A percentile compares a stretch with the other conserved stretches of the same genome.
phyloP scores from a whole-genome alignment of 2,113 vertebrate genomes.

The Chaenocephalus aceratus region DNA sequence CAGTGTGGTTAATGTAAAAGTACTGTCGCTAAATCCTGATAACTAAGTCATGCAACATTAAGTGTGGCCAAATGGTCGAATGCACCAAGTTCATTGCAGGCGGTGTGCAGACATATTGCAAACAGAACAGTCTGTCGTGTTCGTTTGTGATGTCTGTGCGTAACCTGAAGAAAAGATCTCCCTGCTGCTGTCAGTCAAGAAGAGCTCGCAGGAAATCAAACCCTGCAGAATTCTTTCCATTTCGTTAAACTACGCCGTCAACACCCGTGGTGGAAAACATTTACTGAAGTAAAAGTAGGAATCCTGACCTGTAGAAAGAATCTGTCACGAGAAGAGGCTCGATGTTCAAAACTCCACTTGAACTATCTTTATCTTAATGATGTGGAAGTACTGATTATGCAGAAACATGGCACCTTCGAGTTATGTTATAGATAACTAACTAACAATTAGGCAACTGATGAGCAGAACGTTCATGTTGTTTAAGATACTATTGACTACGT shows the following conservation, averaged over 20 bases:
- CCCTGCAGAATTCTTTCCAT: constrained; percentile 9
- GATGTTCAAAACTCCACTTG: not conserved
- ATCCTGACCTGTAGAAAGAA: not conserved
- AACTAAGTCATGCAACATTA: not conserved
- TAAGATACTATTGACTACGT: not conserved
- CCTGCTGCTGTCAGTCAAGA: constrained; percentile 74
- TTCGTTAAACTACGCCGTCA: not conserved
- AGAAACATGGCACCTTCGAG: not conserved
- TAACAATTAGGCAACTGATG: too few relatives aligned
- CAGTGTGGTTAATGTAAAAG: not conserved
- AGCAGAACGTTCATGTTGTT: not conserved
- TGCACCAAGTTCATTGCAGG: constrained; percentile 26
- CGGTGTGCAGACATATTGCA: constrained; percentile 49
- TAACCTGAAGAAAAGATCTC: constrained; percentile 54
- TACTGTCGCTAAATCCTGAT: not conserved
- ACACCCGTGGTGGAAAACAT: not conserved
- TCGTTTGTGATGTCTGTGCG: constrained; percentile 37
- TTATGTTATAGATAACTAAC: too few relatives aligned
- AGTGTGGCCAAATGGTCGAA: not conserved
- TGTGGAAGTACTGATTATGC: not conserved
- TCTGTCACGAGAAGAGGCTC: not conserved
- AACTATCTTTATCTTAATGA: not conserved
- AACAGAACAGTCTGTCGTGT: not conserved
- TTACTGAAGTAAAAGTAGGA: not conserved
- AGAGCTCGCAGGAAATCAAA: constrained; percentile 17